Percentiles rank a stretch among this genome's conserved stretches.
Evolutionary conservation across 2,113 vertebrate species (phyloP).

Genomic region (Okapia johnstoni): DNA sequence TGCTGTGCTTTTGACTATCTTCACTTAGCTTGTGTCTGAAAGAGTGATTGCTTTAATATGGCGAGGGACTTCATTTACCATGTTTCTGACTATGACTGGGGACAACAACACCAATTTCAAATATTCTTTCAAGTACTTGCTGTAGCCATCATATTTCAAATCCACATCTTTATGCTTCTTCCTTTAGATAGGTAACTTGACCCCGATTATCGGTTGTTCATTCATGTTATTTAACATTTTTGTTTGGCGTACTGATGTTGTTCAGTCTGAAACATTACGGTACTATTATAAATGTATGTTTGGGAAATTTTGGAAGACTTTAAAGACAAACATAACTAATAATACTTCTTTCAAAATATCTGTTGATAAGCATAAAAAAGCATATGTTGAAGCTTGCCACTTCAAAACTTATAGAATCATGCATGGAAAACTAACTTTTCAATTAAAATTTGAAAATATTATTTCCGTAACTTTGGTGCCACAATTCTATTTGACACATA

Average conservation of each 20-base stretch:
- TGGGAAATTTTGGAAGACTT: neutral
- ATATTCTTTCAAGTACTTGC: neutral
- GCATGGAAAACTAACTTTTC: neutral
- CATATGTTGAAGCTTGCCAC: neutral
- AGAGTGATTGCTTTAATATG: neutral
- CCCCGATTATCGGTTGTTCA: neutral
- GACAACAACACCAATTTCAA: neutral
- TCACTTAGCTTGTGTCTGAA: neutral
- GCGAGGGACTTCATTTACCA: accelerated
- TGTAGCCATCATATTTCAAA: neutral
- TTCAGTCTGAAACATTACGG: neutral
- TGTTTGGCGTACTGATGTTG: neutral
- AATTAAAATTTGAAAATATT: neutral
- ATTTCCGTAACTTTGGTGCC: neutral
- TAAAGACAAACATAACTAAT: neutral
- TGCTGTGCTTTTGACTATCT: neutral
- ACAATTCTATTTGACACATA: neutral
- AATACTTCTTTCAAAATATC: neutral
- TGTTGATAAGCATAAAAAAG: neutral
- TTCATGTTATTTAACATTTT: neutral
- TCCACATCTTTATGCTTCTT: neutral
- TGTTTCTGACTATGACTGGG: neutral
- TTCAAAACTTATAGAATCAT: neutral
- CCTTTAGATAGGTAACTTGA: neutral
- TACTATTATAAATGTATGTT: neutral